Conservation (phyloP, 2,797 vertebrate genomes). For the Euthynnus affinis region DNA sequence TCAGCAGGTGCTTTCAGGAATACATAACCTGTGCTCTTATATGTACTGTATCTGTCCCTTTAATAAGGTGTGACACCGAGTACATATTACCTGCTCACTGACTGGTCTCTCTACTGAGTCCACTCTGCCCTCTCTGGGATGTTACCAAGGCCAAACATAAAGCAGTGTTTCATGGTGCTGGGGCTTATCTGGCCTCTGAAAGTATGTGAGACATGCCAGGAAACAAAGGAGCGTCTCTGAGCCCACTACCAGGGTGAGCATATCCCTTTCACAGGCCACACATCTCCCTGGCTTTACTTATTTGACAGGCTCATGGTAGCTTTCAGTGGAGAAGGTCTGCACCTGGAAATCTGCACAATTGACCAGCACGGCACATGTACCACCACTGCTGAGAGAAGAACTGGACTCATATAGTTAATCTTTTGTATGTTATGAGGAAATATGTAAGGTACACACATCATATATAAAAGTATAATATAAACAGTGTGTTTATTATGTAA, state of each 20-base stretch:
- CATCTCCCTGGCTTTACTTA: slow-evolving; percentile 93
- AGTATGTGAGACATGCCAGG: slow-evolving; percentile 96
- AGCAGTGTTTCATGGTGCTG: slow-evolving; percentile 91
- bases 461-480: background rate
- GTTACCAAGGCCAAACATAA: slow-evolving; percentile 90
- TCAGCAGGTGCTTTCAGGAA: slow-evolving; percentile 84
- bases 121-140: slow-evolving; percentile 86
- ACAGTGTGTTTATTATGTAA: background rate
- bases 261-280: slow-evolving; percentile 96
- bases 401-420: slow-evolving; percentile 67
- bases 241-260: slow-evolving; percentile 88
- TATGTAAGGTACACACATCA: background rate
- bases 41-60: slow-evolving; percentile 79
- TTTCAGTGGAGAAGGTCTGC: slow-evolving; percentile 81
- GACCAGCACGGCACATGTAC: slow-evolving; percentile 80
- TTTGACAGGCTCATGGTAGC: slow-evolving; percentile 89
- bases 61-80: slow-evolving; percentile 81
- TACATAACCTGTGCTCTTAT: slow-evolving; percentile 84
- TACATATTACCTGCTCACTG: slow-evolving; percentile 89
- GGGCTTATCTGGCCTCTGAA: slow-evolving; percentile 94
- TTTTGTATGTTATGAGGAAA: background rate
- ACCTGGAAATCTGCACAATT: slow-evolving; percentile 79
- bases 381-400: slow-evolving; percentile 25
- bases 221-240: slow-evolving; percentile 96
- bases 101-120: slow-evolving; percentile 85